Conservation (phyloP, 2,797 vertebrate genomes). For the Danio aesculapii region DNA sequence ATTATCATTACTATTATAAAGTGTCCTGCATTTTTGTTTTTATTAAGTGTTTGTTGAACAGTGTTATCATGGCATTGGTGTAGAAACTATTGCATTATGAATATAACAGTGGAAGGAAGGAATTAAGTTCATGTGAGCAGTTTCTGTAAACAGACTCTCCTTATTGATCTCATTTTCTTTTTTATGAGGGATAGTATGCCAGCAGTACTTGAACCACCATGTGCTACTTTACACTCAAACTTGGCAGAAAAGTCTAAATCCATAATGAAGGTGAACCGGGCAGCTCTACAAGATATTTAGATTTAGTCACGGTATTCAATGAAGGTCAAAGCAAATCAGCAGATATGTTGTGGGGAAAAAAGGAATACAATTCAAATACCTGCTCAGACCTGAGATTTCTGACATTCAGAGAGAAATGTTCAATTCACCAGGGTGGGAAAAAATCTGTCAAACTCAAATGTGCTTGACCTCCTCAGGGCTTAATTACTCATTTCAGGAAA, state of each 20-base stretch:
- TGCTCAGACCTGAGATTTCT: too few relatives aligned
- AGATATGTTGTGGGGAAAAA: background rate
- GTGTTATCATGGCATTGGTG: too few relatives aligned
- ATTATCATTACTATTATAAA: too few relatives aligned
- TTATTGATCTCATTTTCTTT: slow-evolving; percentile 7
- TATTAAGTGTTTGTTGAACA: too few relatives aligned
- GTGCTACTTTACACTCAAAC: background rate
- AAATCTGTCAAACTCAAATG: background rate
- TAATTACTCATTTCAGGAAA: background rate
- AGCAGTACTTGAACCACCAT: slow-evolving; percentile 2
- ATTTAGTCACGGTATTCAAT: background rate
- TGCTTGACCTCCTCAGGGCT: background rate
- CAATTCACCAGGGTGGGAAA: background rate
- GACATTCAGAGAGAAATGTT: background rate
- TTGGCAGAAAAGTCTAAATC: slow-evolving; percentile 10
- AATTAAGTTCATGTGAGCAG: background rate
- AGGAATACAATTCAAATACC: too few relatives aligned
- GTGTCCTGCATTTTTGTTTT: too few relatives aligned
- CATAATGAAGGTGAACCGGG: slow-evolving; percentile 10
- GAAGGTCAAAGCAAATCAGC: slow-evolving; percentile 11
- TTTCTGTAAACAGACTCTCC: background rate
- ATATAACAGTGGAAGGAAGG: background rate
- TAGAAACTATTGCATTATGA: background rate
- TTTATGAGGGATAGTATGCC: background rate
- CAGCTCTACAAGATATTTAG: background rate